phyloP scores from a whole-genome alignment of 2,797 vertebrate species.

The Cynodonichthys magdalenae region DNA sequence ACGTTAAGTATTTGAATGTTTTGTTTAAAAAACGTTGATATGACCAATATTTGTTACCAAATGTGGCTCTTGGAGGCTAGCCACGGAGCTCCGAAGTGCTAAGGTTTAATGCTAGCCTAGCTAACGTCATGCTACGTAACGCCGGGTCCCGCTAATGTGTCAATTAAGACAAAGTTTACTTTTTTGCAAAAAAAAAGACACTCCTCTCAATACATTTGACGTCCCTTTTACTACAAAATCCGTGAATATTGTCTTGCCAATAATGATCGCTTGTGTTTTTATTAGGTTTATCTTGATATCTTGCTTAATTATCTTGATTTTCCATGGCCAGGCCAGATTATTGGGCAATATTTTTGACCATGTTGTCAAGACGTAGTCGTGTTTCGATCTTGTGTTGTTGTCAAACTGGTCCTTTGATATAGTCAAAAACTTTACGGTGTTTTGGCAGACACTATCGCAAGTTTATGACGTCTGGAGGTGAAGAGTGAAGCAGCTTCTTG shows the following conservation, averaged over 20 bases:
- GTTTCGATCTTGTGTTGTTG: background rate
- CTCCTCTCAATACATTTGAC: rapidly evolving
- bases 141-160: conserved; percentile 17
- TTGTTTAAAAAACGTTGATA: rapidly evolving
- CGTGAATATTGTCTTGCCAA: background rate
- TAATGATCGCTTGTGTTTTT: background rate
- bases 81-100: conserved; percentile 19
- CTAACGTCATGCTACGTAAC: conserved; percentile 48
- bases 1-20: rapidly evolving
- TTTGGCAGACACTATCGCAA: conserved; percentile 1
- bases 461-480: conserved; percentile 25
- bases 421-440: background rate
- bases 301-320: background rate
- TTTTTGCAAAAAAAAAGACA: background rate
- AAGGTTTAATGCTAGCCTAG: conserved; percentile 13
- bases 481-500: background rate
- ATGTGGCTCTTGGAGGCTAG: background rate
- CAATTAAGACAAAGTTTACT: background rate
- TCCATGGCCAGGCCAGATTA: too few species aligned
- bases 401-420: background rate
- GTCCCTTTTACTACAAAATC: rapidly evolving
- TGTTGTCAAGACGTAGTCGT: background rate
- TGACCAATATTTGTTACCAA: rapidly evolving
- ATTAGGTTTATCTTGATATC: background rate
- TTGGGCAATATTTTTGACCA: conserved; percentile 23